phyloP scores from a whole-genome alignment of 2,113 vertebrate species.

The Neolamprologus hecqui region DNA sequence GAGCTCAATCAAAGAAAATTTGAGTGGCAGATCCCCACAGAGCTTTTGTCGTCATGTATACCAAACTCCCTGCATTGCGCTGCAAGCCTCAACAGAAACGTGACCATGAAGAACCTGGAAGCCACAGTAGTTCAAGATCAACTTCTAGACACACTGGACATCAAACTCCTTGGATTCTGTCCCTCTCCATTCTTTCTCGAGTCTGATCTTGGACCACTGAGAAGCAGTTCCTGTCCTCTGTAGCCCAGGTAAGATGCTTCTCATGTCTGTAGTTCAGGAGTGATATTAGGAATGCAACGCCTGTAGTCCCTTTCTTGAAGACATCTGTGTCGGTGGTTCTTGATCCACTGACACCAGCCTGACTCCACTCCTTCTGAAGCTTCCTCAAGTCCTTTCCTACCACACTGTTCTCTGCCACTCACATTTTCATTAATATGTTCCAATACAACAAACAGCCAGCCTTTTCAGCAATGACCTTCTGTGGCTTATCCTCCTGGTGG shows the following conservation, averaged over 20 bases:
- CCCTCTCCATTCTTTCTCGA: not conserved
- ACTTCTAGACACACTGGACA: not conserved
- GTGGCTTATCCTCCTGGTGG: not conserved
- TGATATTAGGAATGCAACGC: not conserved
- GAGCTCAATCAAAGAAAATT: not conserved
- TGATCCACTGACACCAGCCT: not conserved
- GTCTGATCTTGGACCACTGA: not conserved
- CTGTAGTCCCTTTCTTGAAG: not conserved
- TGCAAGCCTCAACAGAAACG: not conserved
- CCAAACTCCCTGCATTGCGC: accelerated
- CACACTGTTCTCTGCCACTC: not conserved
- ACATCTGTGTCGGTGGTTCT: not conserved
- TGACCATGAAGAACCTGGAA: not conserved
- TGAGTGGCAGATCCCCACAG: not conserved
- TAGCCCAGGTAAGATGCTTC: not conserved
- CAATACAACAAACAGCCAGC: not conserved
- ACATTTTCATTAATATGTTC: not conserved
- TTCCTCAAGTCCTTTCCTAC: not conserved
- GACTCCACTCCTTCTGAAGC: not conserved
- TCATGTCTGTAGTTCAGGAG: not conserved
- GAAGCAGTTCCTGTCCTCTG: not conserved
- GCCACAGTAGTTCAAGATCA: not conserved
- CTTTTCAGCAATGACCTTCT: not conserved
- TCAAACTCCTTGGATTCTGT: not conserved
- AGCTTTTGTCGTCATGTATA: not conserved